Evolutionary conservation across 2,888 invertebrate species (phyloP), one percentile per base, ranked within the genome.

Genomic region (Drosophila sordidula): DNA sequence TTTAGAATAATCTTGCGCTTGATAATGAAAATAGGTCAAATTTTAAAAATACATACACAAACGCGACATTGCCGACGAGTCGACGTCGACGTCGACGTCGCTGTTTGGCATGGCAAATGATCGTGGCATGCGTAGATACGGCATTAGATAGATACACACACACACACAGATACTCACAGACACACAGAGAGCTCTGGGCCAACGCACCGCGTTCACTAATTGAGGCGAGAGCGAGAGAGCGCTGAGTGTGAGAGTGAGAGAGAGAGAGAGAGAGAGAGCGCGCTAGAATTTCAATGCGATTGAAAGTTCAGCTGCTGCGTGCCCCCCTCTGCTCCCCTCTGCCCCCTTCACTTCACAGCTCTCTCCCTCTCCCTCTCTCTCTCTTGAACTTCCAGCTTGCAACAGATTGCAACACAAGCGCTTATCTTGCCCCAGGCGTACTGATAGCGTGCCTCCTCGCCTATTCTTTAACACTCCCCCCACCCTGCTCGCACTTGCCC

Each of bases 11-110:
- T 91, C 91, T 91, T 91, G 91, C 90, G 91, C 89, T 91, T 91
- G 91, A 91, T 91, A 91, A 91, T 91, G 91, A 91, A 91, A 91
- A 91, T 91, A 89, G 91, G 91, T 91, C 91, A 91, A 91, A 91
- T 91, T 90, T 89, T 88, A 90, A 89, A 90, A 87, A 86, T 81
- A 89, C 78, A 78, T 76, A 82, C 80, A 81, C 82, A 87, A 79
- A 79, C 79, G 79, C 87, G 83, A 87, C 87, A 83, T 81, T 80
- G 85, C 67, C 85, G 85, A 61, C 71, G 75, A 42, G 55, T 32
- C 11, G 63, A 9, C 41, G 51, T 9, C 38, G 34, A n/a, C 36
- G 66, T 47, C 26, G 59, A 39, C 34, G 61, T 47, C 26, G 56
- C 32, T 26, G 57, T 18, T 29, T 39, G 18, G 55, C 47, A 26